Conservation (phyloP, 1,140 invertebrate species). For the Pomphorhynchus laevis region DNA sequence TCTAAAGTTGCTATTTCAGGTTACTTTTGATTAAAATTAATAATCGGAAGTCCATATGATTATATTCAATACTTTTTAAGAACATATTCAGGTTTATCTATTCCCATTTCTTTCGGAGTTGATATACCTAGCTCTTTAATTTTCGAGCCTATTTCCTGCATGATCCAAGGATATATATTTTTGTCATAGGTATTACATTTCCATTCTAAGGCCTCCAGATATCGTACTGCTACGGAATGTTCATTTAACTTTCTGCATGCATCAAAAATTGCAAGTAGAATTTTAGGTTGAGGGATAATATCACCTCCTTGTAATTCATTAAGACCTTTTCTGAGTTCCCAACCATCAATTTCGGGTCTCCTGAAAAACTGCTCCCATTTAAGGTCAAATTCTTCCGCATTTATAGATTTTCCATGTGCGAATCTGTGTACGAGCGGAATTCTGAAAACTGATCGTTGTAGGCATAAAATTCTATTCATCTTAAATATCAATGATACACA, state of each 20-base stretch:
- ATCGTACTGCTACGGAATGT: slow-evolving; percentile 51
- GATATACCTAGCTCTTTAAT: slow-evolving; percentile 58
- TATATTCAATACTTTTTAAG: slow-evolving; percentile 1
- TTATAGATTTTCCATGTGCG: slow-evolving; percentile 13
- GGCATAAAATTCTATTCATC: too few relatives aligned
- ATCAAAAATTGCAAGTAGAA: slow-evolving; percentile 51
- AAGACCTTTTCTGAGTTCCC: slow-evolving; percentile 45
- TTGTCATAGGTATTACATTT: slow-evolving; percentile 43
- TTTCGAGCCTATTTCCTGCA: slow-evolving; percentile 63
- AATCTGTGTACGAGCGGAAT: too few relatives aligned
- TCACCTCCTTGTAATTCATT: slow-evolving; percentile 37
- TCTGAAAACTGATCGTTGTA: too few relatives aligned
- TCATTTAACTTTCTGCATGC: slow-evolving; percentile 72
- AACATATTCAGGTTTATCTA: slow-evolving; percentile 63
- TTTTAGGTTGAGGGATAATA: slow-evolving; percentile 61
- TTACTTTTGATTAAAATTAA: too few relatives aligned
- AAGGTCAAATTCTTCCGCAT: slow-evolving; percentile 33
- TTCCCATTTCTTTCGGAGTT: slow-evolving; percentile 70
- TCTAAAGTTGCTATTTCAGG: too few relatives aligned
- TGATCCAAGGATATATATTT: slow-evolving; percentile 53
- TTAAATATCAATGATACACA: too few relatives aligned
- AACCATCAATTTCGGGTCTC: slow-evolving; percentile 55
- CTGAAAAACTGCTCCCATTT: slow-evolving; percentile 50
- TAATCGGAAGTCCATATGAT: too few relatives aligned
- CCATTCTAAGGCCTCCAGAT: slow-evolving; percentile 51